phyloP scores from a whole-genome alignment of 2,797 vertebrate species.

The Gymnoscopelus microlampas region DNA sequence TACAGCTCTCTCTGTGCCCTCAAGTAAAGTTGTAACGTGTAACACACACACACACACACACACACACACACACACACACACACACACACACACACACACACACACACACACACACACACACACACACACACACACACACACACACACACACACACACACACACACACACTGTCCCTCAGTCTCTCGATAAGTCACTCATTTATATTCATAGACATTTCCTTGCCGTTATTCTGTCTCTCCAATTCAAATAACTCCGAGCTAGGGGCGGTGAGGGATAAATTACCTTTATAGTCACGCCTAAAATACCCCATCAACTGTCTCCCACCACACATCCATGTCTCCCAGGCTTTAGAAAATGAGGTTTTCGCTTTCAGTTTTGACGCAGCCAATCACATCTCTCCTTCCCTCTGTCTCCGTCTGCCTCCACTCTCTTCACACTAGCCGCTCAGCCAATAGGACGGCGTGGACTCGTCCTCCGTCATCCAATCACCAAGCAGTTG shows the following conservation, averaged over 20 bases:
- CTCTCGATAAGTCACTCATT: constrained; percentile 32
- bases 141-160: constrained; percentile 6
- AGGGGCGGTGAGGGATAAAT: constrained; percentile 60
- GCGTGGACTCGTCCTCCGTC: constrained; percentile 6
- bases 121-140: constrained; percentile 5
- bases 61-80: neutral
- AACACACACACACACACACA: constrained; percentile 2
- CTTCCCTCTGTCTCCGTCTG: constrained; percentile 78
- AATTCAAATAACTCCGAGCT: constrained; percentile 64
- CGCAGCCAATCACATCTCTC: constrained; percentile 68
- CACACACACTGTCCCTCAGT: constrained; percentile 7
- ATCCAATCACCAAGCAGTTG: constrained; percentile 76
- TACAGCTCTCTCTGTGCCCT: too few species aligned
- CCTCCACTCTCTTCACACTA: constrained; percentile 58
- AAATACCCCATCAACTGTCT: constrained; percentile 72
- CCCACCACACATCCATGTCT: too few species aligned
- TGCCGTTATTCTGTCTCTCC: constrained; percentile 42
- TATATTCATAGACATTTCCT: constrained; percentile 54
- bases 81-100: neutral
- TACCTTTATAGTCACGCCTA: constrained; percentile 77
- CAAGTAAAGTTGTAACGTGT: neutral
- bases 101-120: neutral
- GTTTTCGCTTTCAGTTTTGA: constrained; percentile 74
- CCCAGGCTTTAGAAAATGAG: constrained; percentile 66
- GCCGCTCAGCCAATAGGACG: constrained; percentile 60